These are phyloP conservation scores for Diprion similis DNA, from an alignment of 1,140 invertebrate species.

Conservation along the genomic window DNA sequence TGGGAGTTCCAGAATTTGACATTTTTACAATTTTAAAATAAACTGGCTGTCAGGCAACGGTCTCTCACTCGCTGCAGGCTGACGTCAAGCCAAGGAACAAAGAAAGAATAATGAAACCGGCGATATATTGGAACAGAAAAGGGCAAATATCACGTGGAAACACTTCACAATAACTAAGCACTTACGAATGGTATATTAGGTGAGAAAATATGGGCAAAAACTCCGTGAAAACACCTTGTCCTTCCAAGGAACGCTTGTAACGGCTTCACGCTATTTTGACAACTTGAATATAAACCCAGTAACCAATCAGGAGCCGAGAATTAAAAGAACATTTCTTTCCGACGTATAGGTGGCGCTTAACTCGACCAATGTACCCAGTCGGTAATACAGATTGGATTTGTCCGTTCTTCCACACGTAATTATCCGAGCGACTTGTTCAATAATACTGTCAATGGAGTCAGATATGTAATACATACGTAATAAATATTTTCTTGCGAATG, in stretches of 20 bases:
- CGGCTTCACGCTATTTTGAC: slow-evolving; percentile 43
- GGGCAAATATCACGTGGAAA: no score
- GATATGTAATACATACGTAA: no score
- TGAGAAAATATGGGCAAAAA: no score
- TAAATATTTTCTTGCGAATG: no score
- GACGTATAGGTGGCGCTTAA: not conserved
- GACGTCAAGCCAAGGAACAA: not conserved
- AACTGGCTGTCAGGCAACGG: not conserved
- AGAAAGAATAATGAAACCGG: not conserved
- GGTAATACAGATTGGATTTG: not conserved
- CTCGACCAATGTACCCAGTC: not conserved
- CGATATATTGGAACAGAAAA: no score
- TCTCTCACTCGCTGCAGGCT: no score
- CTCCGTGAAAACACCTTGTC: not conserved
- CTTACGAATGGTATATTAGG: no score
- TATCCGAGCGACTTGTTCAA: no score
- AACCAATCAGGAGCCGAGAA: slow-evolving; percentile 30
- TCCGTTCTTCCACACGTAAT: no score
- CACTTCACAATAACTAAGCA: no score
- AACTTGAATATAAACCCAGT: slow-evolving; percentile 41
- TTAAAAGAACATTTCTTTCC: not conserved
- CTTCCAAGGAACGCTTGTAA: slow-evolving; percentile 32
- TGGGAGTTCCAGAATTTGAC: slow-evolving; percentile 39
- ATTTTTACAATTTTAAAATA: slow-evolving; percentile 26
- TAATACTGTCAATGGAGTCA: no score